Conservation (phyloP, 2,888 invertebrate genomes). For the Zygogramma bicolorata region DNA sequence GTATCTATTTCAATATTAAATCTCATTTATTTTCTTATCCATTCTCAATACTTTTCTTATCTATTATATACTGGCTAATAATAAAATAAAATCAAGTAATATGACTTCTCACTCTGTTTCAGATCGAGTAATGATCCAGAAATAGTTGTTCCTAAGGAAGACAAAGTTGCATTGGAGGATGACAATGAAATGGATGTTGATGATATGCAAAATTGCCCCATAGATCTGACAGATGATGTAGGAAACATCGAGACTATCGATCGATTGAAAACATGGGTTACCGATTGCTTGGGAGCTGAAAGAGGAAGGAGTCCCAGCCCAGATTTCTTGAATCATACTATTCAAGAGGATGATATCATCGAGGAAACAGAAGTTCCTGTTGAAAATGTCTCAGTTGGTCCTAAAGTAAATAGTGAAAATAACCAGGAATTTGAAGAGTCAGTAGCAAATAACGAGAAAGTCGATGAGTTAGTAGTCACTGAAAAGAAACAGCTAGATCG, state of each 20-base stretch:
- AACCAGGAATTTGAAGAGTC: neutral
- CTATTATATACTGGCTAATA: no score
- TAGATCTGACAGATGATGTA: conserved; percentile 31
- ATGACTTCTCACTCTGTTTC: neutral
- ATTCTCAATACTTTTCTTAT: no score
- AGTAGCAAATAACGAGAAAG: neutral
- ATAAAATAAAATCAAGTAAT: no score
- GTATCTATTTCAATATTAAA: no score
- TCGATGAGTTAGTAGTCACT: conserved; percentile 1
- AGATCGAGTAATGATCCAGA: conserved; percentile 6
- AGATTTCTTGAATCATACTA: conserved; percentile 39
- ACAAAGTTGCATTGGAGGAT: conserved; percentile 7
- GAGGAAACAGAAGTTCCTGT: neutral
- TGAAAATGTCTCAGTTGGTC: neutral
- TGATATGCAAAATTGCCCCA: conserved; percentile 17
- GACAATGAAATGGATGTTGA: neutral
- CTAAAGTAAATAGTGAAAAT: neutral
- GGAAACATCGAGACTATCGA: conserved; percentile 43
- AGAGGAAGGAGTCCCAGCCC: conserved; percentile 53
- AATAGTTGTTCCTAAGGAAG: conserved; percentile 6
- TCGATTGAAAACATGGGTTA: conserved; percentile 51
- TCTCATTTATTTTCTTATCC: no score
- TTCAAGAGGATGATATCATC: neutral
- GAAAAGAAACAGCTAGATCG: conserved; percentile 15
- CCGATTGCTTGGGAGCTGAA: conserved; percentile 46